These are phyloP conservation scores for Rhynchonycteris naso DNA, from an alignment of 2,797 vertebrate species.

Conservation along the genomic window DNA sequence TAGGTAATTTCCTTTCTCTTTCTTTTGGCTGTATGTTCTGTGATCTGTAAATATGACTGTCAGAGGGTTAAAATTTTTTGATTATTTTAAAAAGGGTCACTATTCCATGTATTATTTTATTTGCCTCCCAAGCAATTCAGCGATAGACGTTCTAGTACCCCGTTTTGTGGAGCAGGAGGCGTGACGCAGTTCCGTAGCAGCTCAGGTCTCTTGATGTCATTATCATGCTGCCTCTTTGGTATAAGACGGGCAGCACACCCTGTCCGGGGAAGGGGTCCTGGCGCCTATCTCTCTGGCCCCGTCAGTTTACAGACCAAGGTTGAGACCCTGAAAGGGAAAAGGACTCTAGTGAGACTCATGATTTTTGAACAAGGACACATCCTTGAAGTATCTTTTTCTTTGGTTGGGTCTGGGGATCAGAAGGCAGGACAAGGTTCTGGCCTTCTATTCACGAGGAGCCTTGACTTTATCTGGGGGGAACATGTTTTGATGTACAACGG, in stretches of 20 bases:
- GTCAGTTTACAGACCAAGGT: background rate
- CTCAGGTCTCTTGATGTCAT: background rate
- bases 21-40: conserved; percentile 1
- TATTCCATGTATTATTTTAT: background rate
- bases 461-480: conserved; percentile 15
- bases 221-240: background rate
- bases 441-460: background rate
- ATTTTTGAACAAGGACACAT: conserved; percentile 24
- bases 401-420: background rate
- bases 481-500: background rate
- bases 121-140: background rate
- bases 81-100: background rate
- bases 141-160: background rate
- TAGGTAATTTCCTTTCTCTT: background rate
- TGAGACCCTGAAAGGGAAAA: background rate
- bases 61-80: background rate
- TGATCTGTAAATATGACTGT: background rate
- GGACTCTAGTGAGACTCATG: background rate
- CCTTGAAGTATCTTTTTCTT: background rate
- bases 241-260: rapidly evolving
- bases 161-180: background rate
- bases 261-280: background rate
- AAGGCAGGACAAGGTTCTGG: background rate
- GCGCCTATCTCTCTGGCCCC: background rate
- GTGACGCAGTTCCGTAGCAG: background rate